phyloP scores from a whole-genome alignment of 2,797 vertebrate species.

The Eulemur coronatus region DNA sequence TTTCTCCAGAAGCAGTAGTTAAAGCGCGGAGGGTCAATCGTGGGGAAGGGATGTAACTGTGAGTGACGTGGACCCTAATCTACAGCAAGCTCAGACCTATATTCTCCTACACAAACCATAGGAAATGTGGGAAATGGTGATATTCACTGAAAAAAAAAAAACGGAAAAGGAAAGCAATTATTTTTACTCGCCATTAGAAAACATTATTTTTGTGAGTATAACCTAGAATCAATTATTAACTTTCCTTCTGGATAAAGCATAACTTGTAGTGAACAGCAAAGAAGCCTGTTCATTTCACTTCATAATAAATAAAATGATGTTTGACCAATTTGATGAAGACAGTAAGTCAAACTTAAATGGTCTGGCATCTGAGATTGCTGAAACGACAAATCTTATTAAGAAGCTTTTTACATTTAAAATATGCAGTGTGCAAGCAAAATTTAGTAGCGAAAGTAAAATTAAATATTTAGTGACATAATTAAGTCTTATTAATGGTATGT shows the following conservation, averaged over 20 bases:
- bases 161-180: background rate
- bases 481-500: conserved; percentile 85
- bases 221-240: conserved; percentile 36
- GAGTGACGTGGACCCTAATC: background rate
- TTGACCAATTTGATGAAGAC: conserved; percentile 46
- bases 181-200: background rate
- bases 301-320: background rate
- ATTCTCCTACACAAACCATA: background rate
- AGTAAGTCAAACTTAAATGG: conserved; percentile 50
- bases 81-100: background rate
- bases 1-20: background rate
- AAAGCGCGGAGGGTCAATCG: background rate
- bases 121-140: background rate
- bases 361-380: background rate
- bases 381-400: conserved; percentile 60
- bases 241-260: background rate
- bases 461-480: conserved; percentile 88
- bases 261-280: background rate
- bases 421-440: conserved; percentile 82
- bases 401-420: conserved; percentile 72
- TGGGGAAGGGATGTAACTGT: background rate
- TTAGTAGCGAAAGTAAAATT: conserved; percentile 81
- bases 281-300: background rate
- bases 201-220: conserved; percentile 9
- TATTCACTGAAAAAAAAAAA: background rate